Evolutionary conservation across 2,797 vertebrate species (phyloP), one percentile per base, ranked within the genome.

Genomic region (Tolypeutes matacus): DNA sequence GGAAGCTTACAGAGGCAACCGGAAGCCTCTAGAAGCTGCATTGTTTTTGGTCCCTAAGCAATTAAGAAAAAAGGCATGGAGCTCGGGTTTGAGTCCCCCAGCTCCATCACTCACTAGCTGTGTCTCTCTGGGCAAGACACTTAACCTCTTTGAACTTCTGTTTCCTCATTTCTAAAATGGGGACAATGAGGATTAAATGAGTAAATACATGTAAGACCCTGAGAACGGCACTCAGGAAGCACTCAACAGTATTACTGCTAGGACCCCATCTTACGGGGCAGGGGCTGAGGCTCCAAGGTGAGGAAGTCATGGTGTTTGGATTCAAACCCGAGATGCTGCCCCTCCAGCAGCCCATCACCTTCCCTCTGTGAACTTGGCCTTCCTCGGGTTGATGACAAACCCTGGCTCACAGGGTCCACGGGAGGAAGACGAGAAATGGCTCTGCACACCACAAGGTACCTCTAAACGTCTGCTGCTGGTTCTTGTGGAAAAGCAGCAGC

Each of bases 361-460:
- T 34, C 29, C 29, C 36, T 77, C 77, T 58, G 49, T 29, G 31
- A 64, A 65, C 8, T 0, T 2, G 15, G 51, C 80, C 76, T 70
- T 64, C 39, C 0, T 21, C 31, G 15, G 25, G 23, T 75, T 2
- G 4, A 13, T 0, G 42, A 11, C 3, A 1, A 3, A 0, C 3
- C 0, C 12, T 51, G 12, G 12, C 15, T 49, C 31, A 70, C 11
- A 7, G 25, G 34, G 49, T 6, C 83, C 56, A 31, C 5, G 65
- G 0, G 1, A 86, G 15, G 21, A 23, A 69, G 3, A 46, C 15
- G 42, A 0, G 0, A 20, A 67, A 39, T 3, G 0, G 2, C 42
- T 23, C 72, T 29, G 29, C 11, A 36, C 17, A 31, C 7, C 65
- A 17, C 1, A 23, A 49, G 23, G 17, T 1, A 46, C 21, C n/a